phyloP scores from a whole-genome alignment of 2,113 vertebrate genomes.

The Pelvicachromis taeniatus region DNA sequence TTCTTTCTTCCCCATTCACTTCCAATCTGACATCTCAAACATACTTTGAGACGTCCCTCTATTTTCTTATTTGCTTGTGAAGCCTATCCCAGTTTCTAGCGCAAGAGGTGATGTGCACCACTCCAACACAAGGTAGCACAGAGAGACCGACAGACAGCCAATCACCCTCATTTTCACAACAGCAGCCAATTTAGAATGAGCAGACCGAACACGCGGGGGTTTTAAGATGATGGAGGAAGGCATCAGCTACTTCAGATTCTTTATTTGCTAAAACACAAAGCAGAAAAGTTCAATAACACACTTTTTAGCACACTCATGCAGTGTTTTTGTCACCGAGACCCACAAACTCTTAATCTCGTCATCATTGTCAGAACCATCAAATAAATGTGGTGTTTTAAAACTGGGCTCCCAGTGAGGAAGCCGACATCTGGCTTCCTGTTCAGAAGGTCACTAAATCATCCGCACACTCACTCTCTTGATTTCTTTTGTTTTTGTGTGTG shows the following conservation, averaged over 20 bases:
- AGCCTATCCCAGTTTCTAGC: background rate
- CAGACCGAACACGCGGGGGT: accelerated
- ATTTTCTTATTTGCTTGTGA: accelerated
- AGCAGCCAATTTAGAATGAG: background rate
- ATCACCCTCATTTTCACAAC: background rate
- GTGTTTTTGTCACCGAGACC: background rate
- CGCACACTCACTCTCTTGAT: accelerated
- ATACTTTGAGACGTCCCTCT: background rate
- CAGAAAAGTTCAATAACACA: background rate
- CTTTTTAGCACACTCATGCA: background rate
- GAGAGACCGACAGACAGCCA: accelerated
- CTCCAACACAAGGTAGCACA: background rate
- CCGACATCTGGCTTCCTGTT: background rate
- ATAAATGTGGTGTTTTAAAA: background rate
- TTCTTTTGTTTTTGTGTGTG: background rate
- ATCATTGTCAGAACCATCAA: background rate
- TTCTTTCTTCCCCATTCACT: background rate
- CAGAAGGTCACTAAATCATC: background rate
- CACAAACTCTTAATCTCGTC: background rate
- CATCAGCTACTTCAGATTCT: background rate
- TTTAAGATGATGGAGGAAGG: background rate
- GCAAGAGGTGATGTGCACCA: background rate
- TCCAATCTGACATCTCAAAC: background rate
- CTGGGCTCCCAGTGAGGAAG: background rate
- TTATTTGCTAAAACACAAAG: background rate